A percentile compares a stretch with the other conserved stretches of the same genome.
These are phyloP conservation scores for Bombus terrestris DNA, from an alignment of 1,140 invertebrate genomes.

Conservation along the genomic window DNA sequence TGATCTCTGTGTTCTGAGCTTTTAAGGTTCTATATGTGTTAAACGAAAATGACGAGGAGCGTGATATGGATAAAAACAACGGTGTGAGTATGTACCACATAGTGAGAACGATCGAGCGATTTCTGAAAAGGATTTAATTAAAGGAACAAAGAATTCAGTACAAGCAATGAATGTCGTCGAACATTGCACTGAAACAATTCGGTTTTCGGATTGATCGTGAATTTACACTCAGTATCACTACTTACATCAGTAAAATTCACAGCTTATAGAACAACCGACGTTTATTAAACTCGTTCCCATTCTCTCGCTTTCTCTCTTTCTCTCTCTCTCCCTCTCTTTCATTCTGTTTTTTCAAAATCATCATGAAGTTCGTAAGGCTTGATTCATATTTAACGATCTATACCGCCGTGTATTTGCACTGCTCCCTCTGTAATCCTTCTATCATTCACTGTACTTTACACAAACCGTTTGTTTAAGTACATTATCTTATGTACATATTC, in stretches of 20 bases:
- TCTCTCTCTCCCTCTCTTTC: neutral
- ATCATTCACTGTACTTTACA: neutral
- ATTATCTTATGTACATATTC: constrained; percentile 7
- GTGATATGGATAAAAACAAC: neutral
- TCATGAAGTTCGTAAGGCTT: constrained; percentile 8
- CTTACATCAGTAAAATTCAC: constrained; percentile 32
- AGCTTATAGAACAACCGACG: constrained; percentile 31
- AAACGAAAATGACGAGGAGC: neutral
- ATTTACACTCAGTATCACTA: constrained; percentile 21
- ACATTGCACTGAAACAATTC: constrained; percentile 10
- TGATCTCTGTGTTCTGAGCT: neutral
- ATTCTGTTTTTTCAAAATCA: neutral
- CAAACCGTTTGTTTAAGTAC: constrained; percentile 18
- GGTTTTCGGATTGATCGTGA: neutral
- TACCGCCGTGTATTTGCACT: neutral
- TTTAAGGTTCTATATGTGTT: neutral
- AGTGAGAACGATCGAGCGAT: constrained; percentile 6
- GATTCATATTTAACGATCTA: neutral
- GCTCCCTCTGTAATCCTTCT: neutral
- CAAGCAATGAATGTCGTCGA: constrained; percentile 28
- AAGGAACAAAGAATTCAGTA: constrained; percentile 34
- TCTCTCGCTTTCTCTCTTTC: neutral
- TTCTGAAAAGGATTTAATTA: constrained; percentile 41
- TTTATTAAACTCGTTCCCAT: constrained; percentile 7
- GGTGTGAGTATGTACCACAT: no score